These are phyloP conservation scores for Trogon surrucura DNA, from an alignment of 2,113 vertebrate species.

Conservation along the genomic window DNA sequence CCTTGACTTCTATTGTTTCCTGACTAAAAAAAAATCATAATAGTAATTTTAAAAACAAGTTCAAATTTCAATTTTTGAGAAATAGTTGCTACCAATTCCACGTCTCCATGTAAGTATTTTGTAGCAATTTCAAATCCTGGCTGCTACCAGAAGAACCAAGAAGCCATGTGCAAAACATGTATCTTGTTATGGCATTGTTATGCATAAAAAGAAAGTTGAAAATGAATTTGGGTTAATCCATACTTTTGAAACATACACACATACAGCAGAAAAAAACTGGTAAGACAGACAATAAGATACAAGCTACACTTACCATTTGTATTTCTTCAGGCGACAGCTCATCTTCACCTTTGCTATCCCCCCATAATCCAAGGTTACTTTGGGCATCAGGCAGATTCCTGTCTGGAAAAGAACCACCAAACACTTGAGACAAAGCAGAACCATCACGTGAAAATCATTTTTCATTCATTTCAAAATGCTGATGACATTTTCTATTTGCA, in stretches of 20 bases:
- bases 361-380: conserved; percentile 80
- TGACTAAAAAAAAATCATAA: not conserved
- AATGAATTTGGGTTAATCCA: not conserved
- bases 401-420: conserved; percentile 73
- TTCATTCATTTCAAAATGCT: not conserved
- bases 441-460: not conserved
- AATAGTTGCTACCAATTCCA: not conserved
- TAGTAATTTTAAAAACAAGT: not conserved
- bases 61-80: not conserved
- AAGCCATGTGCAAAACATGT: not conserved
- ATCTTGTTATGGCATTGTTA: not conserved
- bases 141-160: not conserved
- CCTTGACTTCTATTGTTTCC: not conserved
- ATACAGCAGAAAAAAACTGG: not conserved
- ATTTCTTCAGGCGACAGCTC: conserved; percentile 96
- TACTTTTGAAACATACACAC: not conserved
- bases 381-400: conserved; percentile 74
- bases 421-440: not conserved
- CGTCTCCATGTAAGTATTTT: not conserved
- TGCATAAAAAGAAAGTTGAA: not conserved
- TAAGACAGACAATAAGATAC: not conserved
- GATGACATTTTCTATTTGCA: not conserved
- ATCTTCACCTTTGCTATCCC: conserved; percentile 86
- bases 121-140: not conserved
- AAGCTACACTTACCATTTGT: conserved; percentile 85